Conservation (phyloP, 37 sponge, comb jelly and placozoan species). For the Haliclona indistincta region DNA sequence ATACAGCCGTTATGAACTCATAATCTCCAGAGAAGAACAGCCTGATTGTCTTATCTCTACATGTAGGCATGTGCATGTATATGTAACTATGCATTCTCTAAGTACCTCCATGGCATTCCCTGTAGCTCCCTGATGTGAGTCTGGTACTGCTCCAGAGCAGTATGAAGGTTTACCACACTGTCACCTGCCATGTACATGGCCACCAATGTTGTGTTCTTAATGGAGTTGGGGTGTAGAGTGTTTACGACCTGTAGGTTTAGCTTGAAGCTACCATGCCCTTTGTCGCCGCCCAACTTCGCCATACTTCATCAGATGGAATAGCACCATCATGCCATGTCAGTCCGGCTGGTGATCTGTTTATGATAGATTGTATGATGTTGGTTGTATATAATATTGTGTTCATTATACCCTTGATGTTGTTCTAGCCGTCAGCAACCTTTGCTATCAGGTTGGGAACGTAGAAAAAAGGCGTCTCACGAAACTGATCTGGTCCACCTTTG, state of each 20-base stretch:
- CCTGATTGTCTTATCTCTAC: conserved; percentile 11
- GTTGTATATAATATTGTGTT: too few relatives aligned
- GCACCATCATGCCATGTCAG: conserved; percentile 50
- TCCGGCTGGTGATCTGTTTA: not conserved
- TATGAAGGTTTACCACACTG: conserved; percentile 22
- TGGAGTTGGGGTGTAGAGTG: conserved; percentile 17
- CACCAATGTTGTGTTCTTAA: too few relatives aligned
- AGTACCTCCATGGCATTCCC: conserved; percentile 29
- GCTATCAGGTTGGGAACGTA: conserved; percentile 27
- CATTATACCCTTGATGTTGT: too few relatives aligned
- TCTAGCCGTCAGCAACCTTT: not conserved
- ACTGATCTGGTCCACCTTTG: conserved; percentile 15
- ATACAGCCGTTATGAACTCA: conserved; percentile 39
- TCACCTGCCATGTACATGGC: conserved; percentile 35
- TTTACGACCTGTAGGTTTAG: conserved; percentile 28
- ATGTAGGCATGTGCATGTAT: not conserved
- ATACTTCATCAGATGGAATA: conserved; percentile 37
- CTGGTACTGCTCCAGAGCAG: conserved; percentile 28
- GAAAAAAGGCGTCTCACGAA: conserved; percentile 15
- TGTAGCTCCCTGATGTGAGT: conserved; percentile 18
- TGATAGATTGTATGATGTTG: too few relatives aligned
- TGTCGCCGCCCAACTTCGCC: conserved; percentile 14
- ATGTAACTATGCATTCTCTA: not conserved
- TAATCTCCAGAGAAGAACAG: conserved; percentile 55
- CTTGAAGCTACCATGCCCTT: conserved; percentile 43